phyloP scores from a whole-genome alignment of 2,888 invertebrate species.

The Pandemis corylana region DNA sequence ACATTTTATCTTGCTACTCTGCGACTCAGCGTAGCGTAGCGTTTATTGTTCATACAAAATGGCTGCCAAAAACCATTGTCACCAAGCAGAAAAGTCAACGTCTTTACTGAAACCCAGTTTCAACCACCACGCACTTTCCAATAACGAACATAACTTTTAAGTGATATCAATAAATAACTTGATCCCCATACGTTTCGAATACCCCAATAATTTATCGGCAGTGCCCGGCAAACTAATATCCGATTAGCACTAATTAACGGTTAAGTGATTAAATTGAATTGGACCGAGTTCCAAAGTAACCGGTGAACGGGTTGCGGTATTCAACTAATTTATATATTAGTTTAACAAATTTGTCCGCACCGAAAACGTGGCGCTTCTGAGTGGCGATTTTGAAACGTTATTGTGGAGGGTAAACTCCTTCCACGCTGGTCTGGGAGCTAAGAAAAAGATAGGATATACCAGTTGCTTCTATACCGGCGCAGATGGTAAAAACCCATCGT shows the following conservation, averaged over 20 bases:
- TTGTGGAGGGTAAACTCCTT: background rate
- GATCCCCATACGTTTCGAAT: background rate
- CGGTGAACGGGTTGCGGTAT: constrained; percentile 29
- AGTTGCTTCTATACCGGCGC: too few relatives aligned
- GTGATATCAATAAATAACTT: constrained; percentile 3
- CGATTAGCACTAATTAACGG: constrained; percentile 41
- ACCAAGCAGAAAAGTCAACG: too few relatives aligned
- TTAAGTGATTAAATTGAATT: constrained; percentile 44
- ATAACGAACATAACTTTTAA: background rate
- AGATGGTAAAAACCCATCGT: too few relatives aligned
- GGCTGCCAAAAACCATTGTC: too few relatives aligned
- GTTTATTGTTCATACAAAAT: too few relatives aligned
- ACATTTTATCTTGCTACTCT: too few relatives aligned
- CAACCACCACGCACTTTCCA: background rate
- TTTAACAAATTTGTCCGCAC: constrained; percentile 33
- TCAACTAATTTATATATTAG: constrained; percentile 41
- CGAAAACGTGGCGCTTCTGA: background rate
- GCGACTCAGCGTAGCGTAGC: background rate
- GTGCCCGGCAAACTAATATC: constrained; percentile 39
- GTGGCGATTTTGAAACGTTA: background rate
- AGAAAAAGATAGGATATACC: too few relatives aligned
- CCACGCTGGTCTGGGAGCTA: too few relatives aligned
- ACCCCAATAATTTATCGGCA: constrained; percentile 42
- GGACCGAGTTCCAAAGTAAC: constrained; percentile 32
- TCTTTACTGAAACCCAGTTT: background rate